Evolutionary conservation across 2,888 invertebrate species (phyloP).

Genomic region (Oasisia sp.): DNA sequence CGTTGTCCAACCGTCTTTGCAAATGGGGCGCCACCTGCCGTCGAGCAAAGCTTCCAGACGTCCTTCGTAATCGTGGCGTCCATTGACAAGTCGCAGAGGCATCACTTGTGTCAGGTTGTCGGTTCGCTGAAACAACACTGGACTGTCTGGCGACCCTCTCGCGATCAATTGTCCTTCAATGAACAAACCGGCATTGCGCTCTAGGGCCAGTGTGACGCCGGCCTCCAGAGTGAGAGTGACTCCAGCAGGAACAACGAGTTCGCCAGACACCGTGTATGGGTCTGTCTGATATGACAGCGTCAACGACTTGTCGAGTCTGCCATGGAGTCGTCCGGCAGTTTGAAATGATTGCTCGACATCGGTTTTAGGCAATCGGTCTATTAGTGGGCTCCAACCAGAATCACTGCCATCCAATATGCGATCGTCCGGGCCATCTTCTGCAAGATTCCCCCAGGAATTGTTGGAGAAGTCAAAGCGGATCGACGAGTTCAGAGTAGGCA

Average conservation of each 20-base stretch:
- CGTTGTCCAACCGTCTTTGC: background rate
- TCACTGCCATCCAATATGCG: background rate
- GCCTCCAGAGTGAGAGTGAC: slow-evolving; percentile 24
- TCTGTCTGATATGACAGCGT: slow-evolving; percentile 8
- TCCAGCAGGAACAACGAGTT: slow-evolving; percentile 30
- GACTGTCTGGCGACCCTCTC: background rate
- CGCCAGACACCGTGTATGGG: slow-evolving; percentile 28
- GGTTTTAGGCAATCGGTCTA: background rate
- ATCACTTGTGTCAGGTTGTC: background rate
- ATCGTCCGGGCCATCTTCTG: background rate
- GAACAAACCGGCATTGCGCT: background rate
- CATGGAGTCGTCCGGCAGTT: background rate
- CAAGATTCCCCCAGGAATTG: background rate
- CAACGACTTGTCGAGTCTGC: slow-evolving; percentile 22
- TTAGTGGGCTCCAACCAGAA: background rate
- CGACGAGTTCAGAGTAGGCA: background rate
- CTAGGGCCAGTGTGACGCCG: slow-evolving; percentile 21
- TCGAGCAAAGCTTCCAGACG: background rate
- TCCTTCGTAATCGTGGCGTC: background rate
- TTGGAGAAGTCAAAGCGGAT: background rate
- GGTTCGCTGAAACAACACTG: background rate
- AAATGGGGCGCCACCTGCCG: background rate
- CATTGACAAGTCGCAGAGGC: background rate
- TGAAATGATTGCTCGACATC: background rate
- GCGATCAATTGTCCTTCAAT: background rate